Base-by-base conservation (phyloP, 2,797 vertebrate genomes). In the Microchirus variegatus region DNA sequence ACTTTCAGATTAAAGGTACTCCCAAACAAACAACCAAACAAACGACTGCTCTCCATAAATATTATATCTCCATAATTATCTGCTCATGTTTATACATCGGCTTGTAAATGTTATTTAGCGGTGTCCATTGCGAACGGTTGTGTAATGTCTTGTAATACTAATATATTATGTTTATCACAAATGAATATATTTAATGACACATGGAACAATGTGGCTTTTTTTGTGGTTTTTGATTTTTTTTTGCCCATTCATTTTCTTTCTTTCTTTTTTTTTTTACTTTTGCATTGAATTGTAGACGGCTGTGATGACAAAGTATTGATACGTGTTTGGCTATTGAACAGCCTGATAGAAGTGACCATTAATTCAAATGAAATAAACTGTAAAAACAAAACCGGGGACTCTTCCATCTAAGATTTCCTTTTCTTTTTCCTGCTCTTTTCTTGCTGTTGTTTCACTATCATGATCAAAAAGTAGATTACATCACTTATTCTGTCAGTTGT, bases 141-240 rank as follows among this genome's bases (percentile, higher is more conserved):
- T 93, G 94, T 95, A 81, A 85, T 95, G 94, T 95, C 94, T 93
- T 95, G 94, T 95, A 93, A 96, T 97, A 99, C 97, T 99, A 99
- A 99, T 98, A 98, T 98, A 99, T 98, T 96, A 96, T 95, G 95
- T 95, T 96, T 96, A 97, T 97, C 95, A 95, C 95, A 97, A 98
- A 97, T 96, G 96, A 98, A 98, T 96, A 97, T 99, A 98, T 99
- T 99, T 99, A 98, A 98, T 97, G 95, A 96, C 94, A 94, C 88
- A 90, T 94, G 91, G 92, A 93, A 93, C 92, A 83, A 92, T 94
- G 95, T 95, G 94, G 92, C 92, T 95, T 95, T 93, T 93, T 92
- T 88, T 93, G 94, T 80, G 88, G 31, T 31, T 31, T 31, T 31
- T 31, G 7, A 6, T 31, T 31, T 31, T 31, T 31, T 31, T 31